Conservation (phyloP, 2,113 vertebrate species). For the Dermatemys mawii region DNA sequence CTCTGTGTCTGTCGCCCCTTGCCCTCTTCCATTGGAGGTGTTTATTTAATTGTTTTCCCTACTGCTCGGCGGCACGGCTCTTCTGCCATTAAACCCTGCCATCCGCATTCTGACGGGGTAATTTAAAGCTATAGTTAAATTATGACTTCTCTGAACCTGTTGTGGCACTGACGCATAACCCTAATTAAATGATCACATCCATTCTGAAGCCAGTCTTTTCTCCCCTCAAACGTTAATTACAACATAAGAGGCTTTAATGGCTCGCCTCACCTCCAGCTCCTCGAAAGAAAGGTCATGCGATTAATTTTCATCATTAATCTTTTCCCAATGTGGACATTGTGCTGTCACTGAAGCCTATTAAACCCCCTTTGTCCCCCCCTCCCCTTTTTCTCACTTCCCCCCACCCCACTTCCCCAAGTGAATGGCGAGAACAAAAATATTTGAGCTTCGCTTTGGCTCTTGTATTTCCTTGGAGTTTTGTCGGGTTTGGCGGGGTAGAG, state of each 20-base stretch:
- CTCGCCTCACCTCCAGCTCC: slow-evolving; percentile 94
- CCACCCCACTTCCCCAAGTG: slow-evolving; percentile 52
- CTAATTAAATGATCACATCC: slow-evolving; percentile 96
- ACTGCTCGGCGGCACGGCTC: slow-evolving; percentile 62
- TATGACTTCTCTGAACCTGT: slow-evolving; percentile 92
- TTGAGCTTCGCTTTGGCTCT: slow-evolving; percentile 76
- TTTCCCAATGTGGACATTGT: slow-evolving; percentile 91
- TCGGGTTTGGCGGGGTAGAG: not conserved
- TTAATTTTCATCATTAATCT: slow-evolving; percentile 95
- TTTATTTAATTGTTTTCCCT: slow-evolving; percentile 86
- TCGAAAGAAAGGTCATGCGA: slow-evolving; percentile 94
- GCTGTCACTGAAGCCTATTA: slow-evolving; percentile 85
- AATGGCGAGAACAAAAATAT: slow-evolving; percentile 81
- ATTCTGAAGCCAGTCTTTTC: slow-evolving; percentile 89
- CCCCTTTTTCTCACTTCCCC: slow-evolving; percentile 52
- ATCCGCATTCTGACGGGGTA: slow-evolving; percentile 81
- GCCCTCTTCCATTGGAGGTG: slow-evolving; percentile 49
- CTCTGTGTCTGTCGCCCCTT: not conserved
- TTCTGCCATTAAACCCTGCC: slow-evolving; percentile 80
- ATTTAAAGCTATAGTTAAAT: slow-evolving; percentile 93
- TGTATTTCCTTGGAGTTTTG: slow-evolving; percentile 4
- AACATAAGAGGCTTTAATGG: slow-evolving; percentile 98
- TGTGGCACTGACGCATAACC: slow-evolving; percentile 89
- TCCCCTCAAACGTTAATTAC: slow-evolving; percentile 93
- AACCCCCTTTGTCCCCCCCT: slow-evolving; percentile 70